Conservation (phyloP, 2,888 invertebrate species). For the Cephus pulcher region DNA sequence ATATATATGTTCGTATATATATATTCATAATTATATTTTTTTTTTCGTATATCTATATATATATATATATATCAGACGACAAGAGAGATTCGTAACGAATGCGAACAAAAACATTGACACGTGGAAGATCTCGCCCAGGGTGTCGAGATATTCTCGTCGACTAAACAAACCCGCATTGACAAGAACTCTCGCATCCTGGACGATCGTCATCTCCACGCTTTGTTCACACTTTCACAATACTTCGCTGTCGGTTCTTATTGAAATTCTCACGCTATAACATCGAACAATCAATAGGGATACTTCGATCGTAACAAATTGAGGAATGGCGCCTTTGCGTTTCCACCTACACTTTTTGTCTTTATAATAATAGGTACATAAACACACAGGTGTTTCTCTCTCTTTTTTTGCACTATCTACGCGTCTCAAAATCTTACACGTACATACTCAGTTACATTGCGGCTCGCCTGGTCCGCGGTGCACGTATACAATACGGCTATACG, state of each 20-base stretch:
- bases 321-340: constrained; percentile 36
- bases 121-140: background rate
- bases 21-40: constrained; percentile 40
- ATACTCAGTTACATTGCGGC: background rate
- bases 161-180: background rate
- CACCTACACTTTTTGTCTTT: background rate
- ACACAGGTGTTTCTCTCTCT: constrained; percentile 42
- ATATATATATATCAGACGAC: constrained; percentile 36
- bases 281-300: constrained; percentile 59
- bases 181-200: background rate
- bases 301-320: constrained; percentile 56
- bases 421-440: constrained; percentile 9
- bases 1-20: constrained; percentile 14
- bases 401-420: constrained; percentile 40
- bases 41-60: constrained; percentile 24
- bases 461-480: background rate
- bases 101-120: constrained; percentile 18
- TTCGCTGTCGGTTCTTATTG: constrained; percentile 42
- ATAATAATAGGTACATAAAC: background rate
- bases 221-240: constrained; percentile 39
- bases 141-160: background rate
- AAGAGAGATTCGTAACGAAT: constrained; percentile 18
- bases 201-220: constrained; percentile 19
- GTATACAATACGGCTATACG: background rate
- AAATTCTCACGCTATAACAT: constrained; percentile 57